Evolutionary conservation across 2,888 invertebrate genomes (phyloP).

Genomic region (Gymnosoma rotundatum): DNA sequence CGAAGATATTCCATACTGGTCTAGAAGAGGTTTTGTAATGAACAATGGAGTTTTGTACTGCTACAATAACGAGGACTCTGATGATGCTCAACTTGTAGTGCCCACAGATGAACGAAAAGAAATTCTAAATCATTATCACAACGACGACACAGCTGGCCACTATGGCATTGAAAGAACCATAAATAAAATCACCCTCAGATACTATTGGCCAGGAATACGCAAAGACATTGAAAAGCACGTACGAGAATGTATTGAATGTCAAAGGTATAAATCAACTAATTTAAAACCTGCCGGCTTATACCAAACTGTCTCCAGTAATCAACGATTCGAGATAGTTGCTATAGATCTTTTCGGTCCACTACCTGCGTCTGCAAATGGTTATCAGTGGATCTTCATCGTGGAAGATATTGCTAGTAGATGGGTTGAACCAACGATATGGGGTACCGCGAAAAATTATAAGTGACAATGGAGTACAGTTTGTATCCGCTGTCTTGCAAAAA

Average conservation of each 20-base stretch:
- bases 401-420: too few species aligned
- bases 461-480: too few species aligned
- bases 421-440: too few species aligned
- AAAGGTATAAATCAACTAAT: constrained; percentile 63
- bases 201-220: constrained; percentile 26
- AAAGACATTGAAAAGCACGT: constrained; percentile 27
- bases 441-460: too few species aligned
- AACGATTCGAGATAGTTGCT: constrained; percentile 62
- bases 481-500: too few species aligned
- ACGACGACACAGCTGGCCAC: constrained; percentile 35
- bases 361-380: too few species aligned
- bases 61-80: constrained; percentile 30
- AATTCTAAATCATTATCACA: too few species aligned
- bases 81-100: constrained; percentile 27
- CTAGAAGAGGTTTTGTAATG: constrained; percentile 23
- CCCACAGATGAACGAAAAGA: neutral
- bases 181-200: constrained; percentile 5
- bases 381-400: too few species aligned
- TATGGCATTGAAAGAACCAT: constrained; percentile 48
- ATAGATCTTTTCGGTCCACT: too few species aligned
- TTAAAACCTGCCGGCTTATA: constrained; percentile 68
- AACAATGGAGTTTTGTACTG: constrained; percentile 7
- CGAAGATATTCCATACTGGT: constrained; percentile 30
- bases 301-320: constrained; percentile 58
- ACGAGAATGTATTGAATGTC: constrained; percentile 49